These are phyloP conservation scores for Tinea semifulvella DNA, from an alignment of 2,888 invertebrate genomes.

Conservation along the genomic window DNA sequence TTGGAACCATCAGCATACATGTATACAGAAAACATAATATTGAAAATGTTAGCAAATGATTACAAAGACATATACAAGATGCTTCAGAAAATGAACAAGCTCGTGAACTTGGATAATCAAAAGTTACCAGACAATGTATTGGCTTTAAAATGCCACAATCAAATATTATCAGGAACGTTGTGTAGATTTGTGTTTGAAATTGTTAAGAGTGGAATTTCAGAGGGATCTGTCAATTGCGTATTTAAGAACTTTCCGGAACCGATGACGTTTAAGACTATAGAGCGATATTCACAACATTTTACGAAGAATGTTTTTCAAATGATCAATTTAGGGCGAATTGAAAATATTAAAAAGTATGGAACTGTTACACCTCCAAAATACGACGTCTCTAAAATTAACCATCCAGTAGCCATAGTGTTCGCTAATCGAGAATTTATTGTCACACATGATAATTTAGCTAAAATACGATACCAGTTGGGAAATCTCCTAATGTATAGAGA, in stretches of 20 bases:
- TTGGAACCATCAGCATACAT: neutral
- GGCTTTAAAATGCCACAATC: neutral
- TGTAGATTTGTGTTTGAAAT: slow-evolving; percentile 3
- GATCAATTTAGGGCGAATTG: neutral
- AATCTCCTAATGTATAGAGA: neutral
- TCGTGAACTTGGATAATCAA: neutral
- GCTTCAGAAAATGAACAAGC: neutral
- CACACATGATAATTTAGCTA: neutral
- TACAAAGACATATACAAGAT: neutral
- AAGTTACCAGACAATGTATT: neutral
- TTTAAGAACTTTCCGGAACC: slow-evolving; percentile 1
- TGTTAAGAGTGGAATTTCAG: neutral
- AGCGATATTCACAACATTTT: slow-evolving; percentile 1
- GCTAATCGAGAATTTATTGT: neutral
- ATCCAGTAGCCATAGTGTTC: neutral
- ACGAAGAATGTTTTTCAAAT: neutral
- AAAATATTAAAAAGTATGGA: slow-evolving; percentile 4
- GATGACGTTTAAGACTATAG: neutral
- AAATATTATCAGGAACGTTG: neutral
- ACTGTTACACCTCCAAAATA: neutral
- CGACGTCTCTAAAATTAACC: neutral
- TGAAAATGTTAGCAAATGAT: neutral
- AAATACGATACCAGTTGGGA: neutral
- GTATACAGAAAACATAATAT: neutral
- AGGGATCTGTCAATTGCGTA: neutral